Base-by-base conservation (phyloP, 2,113 vertebrate species). In the Corythoichthys intestinalis region DNA sequence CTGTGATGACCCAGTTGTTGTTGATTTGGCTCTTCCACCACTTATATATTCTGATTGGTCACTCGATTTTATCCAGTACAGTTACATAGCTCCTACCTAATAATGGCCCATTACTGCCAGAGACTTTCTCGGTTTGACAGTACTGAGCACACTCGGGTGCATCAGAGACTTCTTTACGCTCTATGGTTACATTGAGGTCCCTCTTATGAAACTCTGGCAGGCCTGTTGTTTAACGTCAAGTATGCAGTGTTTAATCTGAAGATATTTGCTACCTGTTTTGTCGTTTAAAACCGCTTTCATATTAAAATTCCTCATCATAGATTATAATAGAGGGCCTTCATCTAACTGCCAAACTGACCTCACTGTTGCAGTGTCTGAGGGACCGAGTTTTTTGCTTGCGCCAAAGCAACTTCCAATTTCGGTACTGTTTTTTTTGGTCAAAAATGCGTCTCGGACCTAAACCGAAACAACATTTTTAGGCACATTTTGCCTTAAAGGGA, bases 1-100 rank as follows among this genome's bases (percentile, higher is more conserved):
- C 77, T 87, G 77, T 81, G 89, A 90, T 86, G 89, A 76, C 78
- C 88, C 82, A 86, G 84, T 87, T 88, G 79, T 77, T 48, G 79
- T 77, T 52, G 77, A 79, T 81, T 85, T 81, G 56, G 72, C 37
- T 86, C 73, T 78, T 83, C 79, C 78, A 68, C 89, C 83, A 87
- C 83, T 91, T 89, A 91, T 85, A 89, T 84, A 76, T 77, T 80
- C 66, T 34, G 59, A 84, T 86, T 28, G 63, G 74, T 83, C 72
- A 49, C 80, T 80, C 62, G 13, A 47, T 67, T 73, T 83, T 74
- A 80, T 77, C 71, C 73, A 85, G 76, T n/a, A 59, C 6, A 38
- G 39, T 76, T 74, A 72, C 72, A 58, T 70, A 62, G 17, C 68
- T 84, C 70, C 74, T 28, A 60, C 70, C 81, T 75, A 84, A 84